phyloP scores from a whole-genome alignment of 1,140 invertebrate species.

The Pseudomyrmex gracilis region DNA sequence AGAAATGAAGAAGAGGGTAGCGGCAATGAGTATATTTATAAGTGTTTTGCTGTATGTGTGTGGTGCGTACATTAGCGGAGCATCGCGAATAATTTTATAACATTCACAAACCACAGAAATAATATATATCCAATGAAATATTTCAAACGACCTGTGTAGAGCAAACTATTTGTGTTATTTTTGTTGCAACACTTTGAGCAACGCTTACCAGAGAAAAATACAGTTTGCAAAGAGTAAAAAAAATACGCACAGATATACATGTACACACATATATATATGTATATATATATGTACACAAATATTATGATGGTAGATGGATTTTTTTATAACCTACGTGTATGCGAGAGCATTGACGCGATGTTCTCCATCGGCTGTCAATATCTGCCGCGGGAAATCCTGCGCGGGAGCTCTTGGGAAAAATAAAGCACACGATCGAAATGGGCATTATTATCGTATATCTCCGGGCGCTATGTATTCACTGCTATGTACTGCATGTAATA shows the following conservation, averaged over 20 bases:
- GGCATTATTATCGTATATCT: slow-evolving; percentile 28
- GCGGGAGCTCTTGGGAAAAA: neutral
- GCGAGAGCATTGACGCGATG: neutral
- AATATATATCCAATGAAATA: neutral
- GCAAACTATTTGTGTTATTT: neutral
- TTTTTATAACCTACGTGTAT: neutral
- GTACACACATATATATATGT: neutral
- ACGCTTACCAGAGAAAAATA: neutral
- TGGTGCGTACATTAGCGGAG: neutral
- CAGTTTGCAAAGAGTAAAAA: neutral
- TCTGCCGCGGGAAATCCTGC: neutral
- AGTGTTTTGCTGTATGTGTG: no score
- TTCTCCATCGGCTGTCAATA: slow-evolving; percentile 11
- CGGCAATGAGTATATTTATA: neutral
- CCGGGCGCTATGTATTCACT: slow-evolving; percentile 4
- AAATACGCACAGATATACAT: neutral
- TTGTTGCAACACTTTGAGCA: neutral
- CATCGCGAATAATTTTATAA: neutral
- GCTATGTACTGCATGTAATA: slow-evolving; percentile 35
- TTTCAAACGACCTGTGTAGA: neutral
- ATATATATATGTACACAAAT: neutral
- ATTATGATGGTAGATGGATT: neutral
- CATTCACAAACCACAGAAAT: neutral
- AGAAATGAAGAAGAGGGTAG: neutral
- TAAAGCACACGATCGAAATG: slow-evolving; percentile 34